A percentile compares a stretch with the other conserved stretches of the same genome.
Evolutionary conservation across 2,113 vertebrate species (phyloP).

Genomic region (Brachyistius frenatus): DNA sequence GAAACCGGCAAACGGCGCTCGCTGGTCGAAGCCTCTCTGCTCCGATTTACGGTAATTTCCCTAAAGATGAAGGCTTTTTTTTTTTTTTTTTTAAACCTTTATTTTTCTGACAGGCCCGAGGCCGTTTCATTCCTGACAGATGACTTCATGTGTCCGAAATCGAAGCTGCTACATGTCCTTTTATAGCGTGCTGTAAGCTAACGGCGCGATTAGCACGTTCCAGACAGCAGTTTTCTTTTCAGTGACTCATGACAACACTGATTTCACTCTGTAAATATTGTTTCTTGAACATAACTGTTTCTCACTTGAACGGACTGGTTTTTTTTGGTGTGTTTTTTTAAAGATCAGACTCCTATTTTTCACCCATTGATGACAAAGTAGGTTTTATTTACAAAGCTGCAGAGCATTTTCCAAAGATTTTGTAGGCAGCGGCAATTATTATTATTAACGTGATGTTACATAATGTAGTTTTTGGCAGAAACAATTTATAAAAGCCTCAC

Average conservation of each 20-base stretch:
- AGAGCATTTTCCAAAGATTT: too few species aligned
- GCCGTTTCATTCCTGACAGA: constrained; percentile 33
- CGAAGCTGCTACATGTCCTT: constrained; percentile 48
- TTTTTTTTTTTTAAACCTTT: too few species aligned
- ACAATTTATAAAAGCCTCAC: too few species aligned
- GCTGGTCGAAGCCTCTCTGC: too few species aligned
- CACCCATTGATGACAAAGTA: neutral
- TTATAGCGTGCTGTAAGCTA: constrained; percentile 45
- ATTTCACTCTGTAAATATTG: constrained; percentile 47
- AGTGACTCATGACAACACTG: constrained; percentile 38
- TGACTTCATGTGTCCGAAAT: constrained; percentile 56
- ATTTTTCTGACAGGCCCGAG: neutral
- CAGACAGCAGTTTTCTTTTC: constrained; percentile 28
- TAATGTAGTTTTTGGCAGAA: too few species aligned
- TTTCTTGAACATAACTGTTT: neutral
- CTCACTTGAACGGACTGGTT: neutral
- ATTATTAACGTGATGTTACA: too few species aligned
- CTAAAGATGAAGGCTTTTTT: too few species aligned
- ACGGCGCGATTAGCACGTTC: neutral
- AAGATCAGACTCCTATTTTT: neutral
- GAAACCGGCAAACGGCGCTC: too few species aligned
- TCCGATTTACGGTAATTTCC: too few species aligned
- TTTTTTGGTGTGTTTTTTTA: too few species aligned
- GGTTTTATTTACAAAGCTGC: too few species aligned
- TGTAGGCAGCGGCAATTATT: too few species aligned